Evolutionary conservation across 2,113 vertebrate genomes (phyloP).

Genomic region (Microtus montanus): DNA sequence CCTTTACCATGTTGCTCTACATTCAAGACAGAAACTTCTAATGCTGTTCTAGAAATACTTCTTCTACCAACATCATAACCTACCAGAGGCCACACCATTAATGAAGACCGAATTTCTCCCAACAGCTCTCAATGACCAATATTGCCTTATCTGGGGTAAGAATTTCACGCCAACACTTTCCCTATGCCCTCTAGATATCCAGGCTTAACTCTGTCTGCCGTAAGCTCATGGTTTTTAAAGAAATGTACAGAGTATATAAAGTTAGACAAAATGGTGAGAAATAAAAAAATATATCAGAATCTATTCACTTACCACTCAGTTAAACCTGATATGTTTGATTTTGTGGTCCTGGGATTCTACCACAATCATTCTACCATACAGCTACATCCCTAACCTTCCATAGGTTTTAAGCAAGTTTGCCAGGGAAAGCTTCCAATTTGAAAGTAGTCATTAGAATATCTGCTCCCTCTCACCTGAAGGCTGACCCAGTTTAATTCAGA

Average conservation of each 20-base stretch:
- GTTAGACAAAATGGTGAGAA: too few relatives aligned
- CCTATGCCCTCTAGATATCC: too few relatives aligned
- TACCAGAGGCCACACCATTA: too few relatives aligned
- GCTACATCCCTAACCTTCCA: not conserved
- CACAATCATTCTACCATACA: not conserved
- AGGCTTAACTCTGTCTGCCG: too few relatives aligned
- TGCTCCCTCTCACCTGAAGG: conserved; percentile 21
- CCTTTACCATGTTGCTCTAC: not conserved
- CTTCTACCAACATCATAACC: not conserved
- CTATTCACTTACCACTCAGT: too few relatives aligned
- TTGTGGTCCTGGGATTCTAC: not conserved
- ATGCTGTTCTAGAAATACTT: not conserved
- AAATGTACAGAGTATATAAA: too few relatives aligned
- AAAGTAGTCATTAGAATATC: not conserved
- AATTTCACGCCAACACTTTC: too few relatives aligned
- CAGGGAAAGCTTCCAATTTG: not conserved
- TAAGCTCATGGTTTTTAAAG: too few relatives aligned
- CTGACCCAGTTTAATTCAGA: conserved; percentile 30
- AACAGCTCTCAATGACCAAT: too few relatives aligned
- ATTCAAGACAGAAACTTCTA: not conserved
- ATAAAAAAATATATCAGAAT: too few relatives aligned
- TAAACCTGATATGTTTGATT: not conserved
- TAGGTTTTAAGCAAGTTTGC: not conserved
- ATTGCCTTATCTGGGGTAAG: too few relatives aligned
- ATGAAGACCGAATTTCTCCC: too few relatives aligned